Conservation (phyloP, 1,140 invertebrate genomes). For the Spodoptera litura region DNA sequence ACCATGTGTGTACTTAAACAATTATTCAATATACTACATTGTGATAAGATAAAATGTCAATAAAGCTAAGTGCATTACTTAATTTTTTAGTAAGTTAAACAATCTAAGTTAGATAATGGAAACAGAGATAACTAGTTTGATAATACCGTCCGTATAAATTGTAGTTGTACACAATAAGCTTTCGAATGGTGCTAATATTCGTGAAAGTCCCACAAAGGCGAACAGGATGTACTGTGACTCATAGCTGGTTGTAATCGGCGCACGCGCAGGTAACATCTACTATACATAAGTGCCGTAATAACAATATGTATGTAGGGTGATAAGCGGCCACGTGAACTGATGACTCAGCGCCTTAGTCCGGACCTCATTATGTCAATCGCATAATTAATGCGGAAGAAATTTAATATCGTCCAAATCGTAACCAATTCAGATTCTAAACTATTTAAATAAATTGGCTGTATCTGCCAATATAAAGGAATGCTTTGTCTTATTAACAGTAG, state of each 20-base stretch:
- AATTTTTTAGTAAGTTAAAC: slow-evolving; percentile 25
- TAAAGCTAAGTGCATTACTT: slow-evolving; percentile 44
- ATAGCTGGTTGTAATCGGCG: slow-evolving; percentile 67
- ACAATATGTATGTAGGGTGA: slow-evolving; percentile 65
- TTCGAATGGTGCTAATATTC: slow-evolving; percentile 58
- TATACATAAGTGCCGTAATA: slow-evolving; percentile 62
- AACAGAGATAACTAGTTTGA: background rate
- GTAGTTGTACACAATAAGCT: slow-evolving; percentile 49
- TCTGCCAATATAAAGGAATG: too few relatives aligned
- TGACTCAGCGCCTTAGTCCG: slow-evolving; percentile 64
- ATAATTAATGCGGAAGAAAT: slow-evolving; percentile 46
- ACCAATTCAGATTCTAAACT: background rate
- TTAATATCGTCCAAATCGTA: slow-evolving; percentile 4
- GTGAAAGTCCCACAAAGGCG: slow-evolving; percentile 77
- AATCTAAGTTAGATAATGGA: slow-evolving; percentile 16
- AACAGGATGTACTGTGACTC: slow-evolving; percentile 78
- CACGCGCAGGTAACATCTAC: slow-evolving; percentile 78
- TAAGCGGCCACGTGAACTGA: slow-evolving; percentile 76
- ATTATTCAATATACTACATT: slow-evolving; percentile 45
- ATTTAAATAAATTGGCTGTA: background rate
- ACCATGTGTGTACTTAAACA: slow-evolving; percentile 36
- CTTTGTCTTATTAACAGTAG: too few relatives aligned
- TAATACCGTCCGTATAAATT: background rate
- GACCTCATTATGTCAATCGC: slow-evolving; percentile 38
- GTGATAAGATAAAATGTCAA: slow-evolving; percentile 20